Conservation (phyloP, 2,113 vertebrate species). For the Xenus cinereus region DNA sequence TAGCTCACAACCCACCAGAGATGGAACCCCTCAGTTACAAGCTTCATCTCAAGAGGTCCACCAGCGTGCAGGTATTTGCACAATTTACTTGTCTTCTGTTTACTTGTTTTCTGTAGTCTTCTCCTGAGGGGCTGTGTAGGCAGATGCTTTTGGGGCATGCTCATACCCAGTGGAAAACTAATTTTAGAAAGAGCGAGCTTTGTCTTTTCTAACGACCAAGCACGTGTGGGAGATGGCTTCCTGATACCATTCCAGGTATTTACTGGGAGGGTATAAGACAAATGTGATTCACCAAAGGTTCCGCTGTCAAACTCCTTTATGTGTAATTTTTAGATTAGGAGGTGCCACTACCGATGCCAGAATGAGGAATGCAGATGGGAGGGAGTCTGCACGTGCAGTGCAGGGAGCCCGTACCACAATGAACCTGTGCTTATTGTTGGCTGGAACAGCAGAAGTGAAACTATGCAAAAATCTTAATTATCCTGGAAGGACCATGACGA, state of each 20-base stretch:
- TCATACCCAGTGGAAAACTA: not conserved
- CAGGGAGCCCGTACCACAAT: not conserved
- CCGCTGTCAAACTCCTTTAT: not conserved
- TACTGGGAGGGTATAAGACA: not conserved
- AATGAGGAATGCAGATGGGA: not conserved
- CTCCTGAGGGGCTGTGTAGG: not conserved
- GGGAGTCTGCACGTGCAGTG: not conserved
- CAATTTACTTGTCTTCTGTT: not conserved
- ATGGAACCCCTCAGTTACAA: constrained; percentile 74
- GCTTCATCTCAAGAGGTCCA: constrained; percentile 68
- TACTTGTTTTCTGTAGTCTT: not conserved
- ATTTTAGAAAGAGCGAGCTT: not conserved
- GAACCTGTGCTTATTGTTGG: not conserved
- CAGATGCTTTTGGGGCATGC: not conserved
- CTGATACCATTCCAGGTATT: not conserved
- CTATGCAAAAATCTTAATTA: not conserved
- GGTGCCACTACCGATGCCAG: not conserved
- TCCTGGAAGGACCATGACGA: not conserved
- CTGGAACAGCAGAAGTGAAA: not conserved
- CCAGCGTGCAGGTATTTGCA: constrained; percentile 71
- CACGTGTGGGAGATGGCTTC: not conserved
- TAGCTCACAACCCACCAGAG: constrained; percentile 79
- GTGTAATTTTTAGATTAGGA: not conserved
- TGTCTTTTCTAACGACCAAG: not conserved
- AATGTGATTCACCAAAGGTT: not conserved